These are phyloP conservation scores for Anodontia alba DNA, from an alignment of 2,888 invertebrate species.

Conservation along the genomic window DNA sequence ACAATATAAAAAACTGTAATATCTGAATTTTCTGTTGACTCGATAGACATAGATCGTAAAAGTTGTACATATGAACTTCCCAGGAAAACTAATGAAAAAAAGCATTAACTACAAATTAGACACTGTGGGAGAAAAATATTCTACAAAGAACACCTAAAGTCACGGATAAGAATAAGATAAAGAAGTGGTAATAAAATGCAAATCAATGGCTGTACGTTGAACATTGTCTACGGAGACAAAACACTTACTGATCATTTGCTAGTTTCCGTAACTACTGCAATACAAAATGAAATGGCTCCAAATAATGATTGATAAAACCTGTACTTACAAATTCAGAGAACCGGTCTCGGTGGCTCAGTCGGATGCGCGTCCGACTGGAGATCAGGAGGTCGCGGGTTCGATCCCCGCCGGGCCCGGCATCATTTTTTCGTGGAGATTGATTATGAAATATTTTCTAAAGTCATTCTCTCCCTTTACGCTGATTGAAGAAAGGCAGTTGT, in stretches of 20 bases:
- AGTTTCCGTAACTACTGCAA: not conserved
- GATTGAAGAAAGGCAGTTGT: too few relatives aligned
- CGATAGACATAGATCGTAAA: conserved; percentile 13
- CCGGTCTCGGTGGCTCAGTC: too few relatives aligned
- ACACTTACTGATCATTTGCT: not conserved
- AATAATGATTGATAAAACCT: conserved; percentile 13
- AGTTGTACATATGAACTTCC: conserved; percentile 3
- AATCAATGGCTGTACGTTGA: conserved; percentile 10
- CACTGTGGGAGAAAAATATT: conserved; percentile 28
- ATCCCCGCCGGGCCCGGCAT: too few relatives aligned
- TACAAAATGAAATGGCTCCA: not conserved
- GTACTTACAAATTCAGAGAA: not conserved
- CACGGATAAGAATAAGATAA: conserved; percentile 22
- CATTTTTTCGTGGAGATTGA: too few relatives aligned
- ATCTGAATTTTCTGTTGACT: conserved; percentile 20
- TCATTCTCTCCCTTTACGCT: too few relatives aligned
- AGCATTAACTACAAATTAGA: conserved; percentile 24
- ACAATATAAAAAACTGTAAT: not conserved
- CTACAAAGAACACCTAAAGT: not conserved
- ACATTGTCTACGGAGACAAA: not conserved
- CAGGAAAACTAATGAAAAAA: conserved; percentile 2
- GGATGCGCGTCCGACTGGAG: too few relatives aligned
- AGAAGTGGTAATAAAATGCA: conserved; percentile 26
- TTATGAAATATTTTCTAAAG: too few relatives aligned
- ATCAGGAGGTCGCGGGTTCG: too few relatives aligned